These are phyloP conservation scores for Drosophila ustulata DNA, from an alignment of 2,888 invertebrate species.

Conservation along the genomic window DNA sequence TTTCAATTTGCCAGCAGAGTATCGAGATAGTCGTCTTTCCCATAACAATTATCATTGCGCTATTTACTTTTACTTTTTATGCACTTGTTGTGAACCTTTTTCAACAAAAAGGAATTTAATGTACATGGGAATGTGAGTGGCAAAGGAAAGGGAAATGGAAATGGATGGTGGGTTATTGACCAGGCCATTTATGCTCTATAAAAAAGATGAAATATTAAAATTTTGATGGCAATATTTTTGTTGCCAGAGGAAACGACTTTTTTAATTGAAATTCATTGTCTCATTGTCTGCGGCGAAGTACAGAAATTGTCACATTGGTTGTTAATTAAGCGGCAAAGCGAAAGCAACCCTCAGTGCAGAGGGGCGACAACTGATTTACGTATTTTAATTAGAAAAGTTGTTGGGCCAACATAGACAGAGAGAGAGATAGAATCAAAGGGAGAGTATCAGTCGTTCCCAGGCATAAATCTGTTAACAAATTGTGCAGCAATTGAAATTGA, in stretches of 20 bases:
- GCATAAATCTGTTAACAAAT: conserved; percentile 47
- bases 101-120: conserved; percentile 42
- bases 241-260: conserved; percentile 23
- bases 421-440: not conserved
- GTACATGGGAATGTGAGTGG: conserved; percentile 7
- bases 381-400: conserved; percentile 49
- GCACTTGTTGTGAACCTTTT: conserved; percentile 31
- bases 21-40: not conserved
- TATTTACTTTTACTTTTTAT: conserved; percentile 52
- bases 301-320: conserved; percentile 50
- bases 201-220: conserved; percentile 34
- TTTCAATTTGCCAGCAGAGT: conserved; percentile 1
- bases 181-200: conserved; percentile 15
- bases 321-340: conserved; percentile 40
- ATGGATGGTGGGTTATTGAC: conserved; percentile 27
- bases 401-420: not conserved
- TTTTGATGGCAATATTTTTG: conserved; percentile 40
- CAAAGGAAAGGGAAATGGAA: conserved; percentile 3
- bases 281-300: conserved; percentile 28
- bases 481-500: conserved; percentile 15
- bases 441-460: conserved; percentile 23
- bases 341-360: conserved; percentile 24
- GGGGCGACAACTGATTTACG: conserved; percentile 47
- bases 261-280: conserved; percentile 53
- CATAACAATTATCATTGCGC: not conserved